Base-by-base conservation (phyloP, 2,113 vertebrate genomes). In the Poicephalus meyeri region DNA sequence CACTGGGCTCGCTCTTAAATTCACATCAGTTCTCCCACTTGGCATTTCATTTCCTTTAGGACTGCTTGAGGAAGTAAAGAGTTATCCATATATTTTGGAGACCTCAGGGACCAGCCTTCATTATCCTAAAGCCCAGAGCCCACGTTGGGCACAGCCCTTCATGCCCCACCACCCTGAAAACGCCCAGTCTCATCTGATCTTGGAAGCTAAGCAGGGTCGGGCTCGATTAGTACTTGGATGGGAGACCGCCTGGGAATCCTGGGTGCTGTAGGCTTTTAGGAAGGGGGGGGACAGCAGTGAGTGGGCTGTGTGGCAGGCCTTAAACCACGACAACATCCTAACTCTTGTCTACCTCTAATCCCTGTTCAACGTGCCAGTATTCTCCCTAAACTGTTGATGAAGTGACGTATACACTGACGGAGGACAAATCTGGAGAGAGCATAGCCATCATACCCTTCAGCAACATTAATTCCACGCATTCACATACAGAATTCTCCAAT, bases 371-470 rank as follows among this genome's bases (percentile, higher is more conserved):
- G 13, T 49, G n/a, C 24, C 77, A 52, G 24, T 11, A 12, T 33
- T 77, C 24, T 50, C 37, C 61, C 11, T n/a, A 18, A 70, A 46
- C 29, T 55, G 33, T 3, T 68, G 37, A n/a, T 16, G 52, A 74
- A 71, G 20, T 15, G 29, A 66, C 16, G 46, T 8, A 13, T 0
- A 18, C n/a, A 64, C 28, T 2, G 3, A 3, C 4, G 25, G 9
- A 70, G 19, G 35, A 50, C 29, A 46, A 63, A 47, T 2, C 11
- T 20, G 39, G 63, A 70, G 14, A 41, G 1, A 37, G 50, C 56
- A 61, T 1, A 42, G 53, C 17, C 61, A 55, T 42, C 16, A 14
- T 9, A 39, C 16, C 37, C 28, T 61, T 17, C 60, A 42, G 6
- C 52, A 52, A 39, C 50, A 23, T 26, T 28, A 17, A 49, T n/a